Evolutionary conservation across 2,113 vertebrate species (phyloP).

Genomic region (Heliornis fulica): DNA sequence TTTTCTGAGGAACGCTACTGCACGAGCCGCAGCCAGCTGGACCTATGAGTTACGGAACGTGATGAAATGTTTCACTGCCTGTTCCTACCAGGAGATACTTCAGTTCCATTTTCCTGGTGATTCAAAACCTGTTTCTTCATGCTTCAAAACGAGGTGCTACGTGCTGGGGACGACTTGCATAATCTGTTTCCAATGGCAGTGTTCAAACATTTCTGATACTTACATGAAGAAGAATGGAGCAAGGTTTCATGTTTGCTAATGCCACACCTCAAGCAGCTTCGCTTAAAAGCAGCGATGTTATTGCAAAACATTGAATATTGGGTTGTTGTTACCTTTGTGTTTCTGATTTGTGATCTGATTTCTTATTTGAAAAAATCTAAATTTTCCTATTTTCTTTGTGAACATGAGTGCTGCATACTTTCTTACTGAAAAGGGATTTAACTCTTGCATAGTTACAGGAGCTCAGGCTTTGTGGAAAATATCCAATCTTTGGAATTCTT

Average conservation of each 20-base stretch:
- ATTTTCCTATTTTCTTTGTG: not conserved
- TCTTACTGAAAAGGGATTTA: not conserved
- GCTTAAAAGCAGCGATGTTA: not conserved
- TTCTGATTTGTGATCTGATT: not conserved
- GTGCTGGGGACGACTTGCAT: not conserved
- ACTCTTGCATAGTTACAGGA: not conserved
- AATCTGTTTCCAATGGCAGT: not conserved
- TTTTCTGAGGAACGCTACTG: not conserved
- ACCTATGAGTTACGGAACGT: accelerated
- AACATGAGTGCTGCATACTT: not conserved
- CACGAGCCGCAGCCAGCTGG: not conserved
- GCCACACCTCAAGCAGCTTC: not conserved
- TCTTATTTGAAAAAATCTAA: too few species aligned
- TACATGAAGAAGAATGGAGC: not conserved
- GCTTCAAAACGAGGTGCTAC: not conserved
- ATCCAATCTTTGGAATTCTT: not conserved
- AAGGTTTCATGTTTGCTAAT: not conserved
- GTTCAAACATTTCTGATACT: not conserved
- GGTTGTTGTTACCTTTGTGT: not conserved
- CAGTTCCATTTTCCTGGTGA: not conserved
- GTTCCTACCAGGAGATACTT: not conserved
- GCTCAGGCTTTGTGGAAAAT: not conserved
- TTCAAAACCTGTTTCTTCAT: conserved; percentile 41
- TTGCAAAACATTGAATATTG: not conserved
- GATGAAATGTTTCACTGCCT: not conserved